Evolutionary conservation across 2,113 vertebrate genomes (phyloP).

Genomic region (Papio anubis): DNA sequence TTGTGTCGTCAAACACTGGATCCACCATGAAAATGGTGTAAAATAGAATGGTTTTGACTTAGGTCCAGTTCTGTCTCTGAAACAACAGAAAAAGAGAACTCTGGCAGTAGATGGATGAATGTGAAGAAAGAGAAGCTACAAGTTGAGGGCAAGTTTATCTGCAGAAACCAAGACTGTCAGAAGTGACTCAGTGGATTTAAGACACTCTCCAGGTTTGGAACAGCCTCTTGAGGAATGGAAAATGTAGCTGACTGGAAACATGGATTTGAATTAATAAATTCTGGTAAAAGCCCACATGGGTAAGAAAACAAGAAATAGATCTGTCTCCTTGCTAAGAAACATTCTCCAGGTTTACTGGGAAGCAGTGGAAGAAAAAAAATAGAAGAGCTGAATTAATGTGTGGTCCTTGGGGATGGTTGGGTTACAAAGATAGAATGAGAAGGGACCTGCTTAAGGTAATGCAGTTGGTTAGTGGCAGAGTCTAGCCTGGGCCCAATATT

Average conservation of each 20-base stretch:
- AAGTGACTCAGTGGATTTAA: neutral
- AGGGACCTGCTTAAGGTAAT: neutral
- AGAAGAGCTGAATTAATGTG: neutral
- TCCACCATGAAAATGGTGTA: neutral
- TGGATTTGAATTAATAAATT: neutral
- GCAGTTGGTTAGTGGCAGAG: neutral
- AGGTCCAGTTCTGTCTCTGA: neutral
- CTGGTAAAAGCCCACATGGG: neutral
- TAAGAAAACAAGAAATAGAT: neutral
- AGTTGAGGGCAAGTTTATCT: neutral
- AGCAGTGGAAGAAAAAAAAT: neutral
- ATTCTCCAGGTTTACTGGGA: neutral
- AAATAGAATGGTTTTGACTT: neutral
- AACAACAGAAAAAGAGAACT: neutral
- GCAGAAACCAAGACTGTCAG: neutral
- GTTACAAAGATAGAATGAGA: neutral
- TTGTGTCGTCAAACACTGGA: neutral
- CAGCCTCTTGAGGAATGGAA: neutral
- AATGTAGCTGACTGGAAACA: neutral
- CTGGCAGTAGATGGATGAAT: neutral
- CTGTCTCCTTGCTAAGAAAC: neutral
- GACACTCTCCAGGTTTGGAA: neutral
- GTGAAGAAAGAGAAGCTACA: neutral
- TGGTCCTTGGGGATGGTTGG: neutral
- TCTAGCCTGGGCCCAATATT: rapidly evolving